Evolutionary conservation across 2,113 vertebrate species (phyloP), one percentile per base, ranked within the genome.

Genomic region (Scolopax mira): DNA sequence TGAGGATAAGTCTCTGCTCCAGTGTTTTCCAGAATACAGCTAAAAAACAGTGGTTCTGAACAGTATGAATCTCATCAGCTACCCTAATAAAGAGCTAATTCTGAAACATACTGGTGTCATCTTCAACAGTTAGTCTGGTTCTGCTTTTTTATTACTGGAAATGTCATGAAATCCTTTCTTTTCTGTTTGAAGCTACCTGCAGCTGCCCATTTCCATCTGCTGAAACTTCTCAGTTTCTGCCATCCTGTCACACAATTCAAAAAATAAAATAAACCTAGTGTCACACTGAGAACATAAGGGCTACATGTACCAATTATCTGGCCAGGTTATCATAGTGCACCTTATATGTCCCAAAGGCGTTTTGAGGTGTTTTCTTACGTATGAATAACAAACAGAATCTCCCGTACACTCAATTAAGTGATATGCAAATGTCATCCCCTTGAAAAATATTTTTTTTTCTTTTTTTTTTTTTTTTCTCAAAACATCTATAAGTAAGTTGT

Each of bases 391-490:
- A 79, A 70, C 19, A 81, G 39, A 81, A 65, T 55, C 11, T 74
- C 44, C 10, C 28, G 57, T 27, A 49, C 22, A 75, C 12, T 55
- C 74, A 71, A 91, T 75, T 48, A 79, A 75, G 72, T 65, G 51
- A 18, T 77, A 54, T 49, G 18, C 17, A 69, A 69, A 57, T 13
- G 7, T 33, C 30, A 70, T 11, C 5, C 35, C 17, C 7, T 87
- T 67, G 22, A 41, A 82, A 94, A 92, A 31, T 0, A 1, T 10
- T 27, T 2, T 2, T 0, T 17, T 23, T 2, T 2, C 0, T 17
- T 33, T 28, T 41, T 39, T 46, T 65, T 67, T 64, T 55, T 33
- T 33, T 6, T 0, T 19, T 0, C 19, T 37, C 21, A 55, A 89
- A 79, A 30, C 8, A 41, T 46, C 24, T 70, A 0, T 24, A 64